These are phyloP conservation scores for Cydia amplana DNA, from an alignment of 1,140 invertebrate genomes.

Conservation along the genomic window DNA sequence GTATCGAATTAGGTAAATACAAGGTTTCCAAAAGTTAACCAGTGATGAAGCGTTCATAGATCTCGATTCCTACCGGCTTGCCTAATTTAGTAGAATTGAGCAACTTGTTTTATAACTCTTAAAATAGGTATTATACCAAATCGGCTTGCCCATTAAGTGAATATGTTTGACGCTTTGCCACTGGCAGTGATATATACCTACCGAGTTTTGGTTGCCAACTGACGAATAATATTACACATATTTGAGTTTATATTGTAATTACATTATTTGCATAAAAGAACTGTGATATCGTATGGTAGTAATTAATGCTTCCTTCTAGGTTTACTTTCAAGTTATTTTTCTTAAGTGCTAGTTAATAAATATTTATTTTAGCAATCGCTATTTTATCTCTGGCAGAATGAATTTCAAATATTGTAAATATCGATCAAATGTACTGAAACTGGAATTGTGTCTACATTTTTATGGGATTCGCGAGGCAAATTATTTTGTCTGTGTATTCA, in stretches of 20 bases:
- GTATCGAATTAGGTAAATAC: no score
- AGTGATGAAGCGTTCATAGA: no score
- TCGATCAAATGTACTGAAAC: slow-evolving; percentile 56
- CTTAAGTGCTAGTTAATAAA: slow-evolving; percentile 48
- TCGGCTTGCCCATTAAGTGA: no score
- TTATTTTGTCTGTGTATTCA: neutral
- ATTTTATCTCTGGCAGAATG: slow-evolving; percentile 43
- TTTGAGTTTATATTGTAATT: slow-evolving; percentile 35
- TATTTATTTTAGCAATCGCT: slow-evolving; percentile 47
- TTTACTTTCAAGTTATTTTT: slow-evolving; percentile 60
- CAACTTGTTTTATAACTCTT: no score
- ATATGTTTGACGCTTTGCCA: neutral
- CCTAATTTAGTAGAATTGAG: no score
- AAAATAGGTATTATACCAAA: no score
- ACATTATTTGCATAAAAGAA: slow-evolving; percentile 77
- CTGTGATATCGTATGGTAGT: slow-evolving; percentile 77
- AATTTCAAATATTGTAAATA: slow-evolving; percentile 58
- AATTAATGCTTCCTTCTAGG: slow-evolving; percentile 72
- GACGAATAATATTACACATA: slow-evolving; percentile 20
- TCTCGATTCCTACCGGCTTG: no score
- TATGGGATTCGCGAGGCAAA: neutral
- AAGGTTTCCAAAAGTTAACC: no score
- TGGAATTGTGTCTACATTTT: slow-evolving; percentile 62
- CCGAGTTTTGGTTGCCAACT: neutral
- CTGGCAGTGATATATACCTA: neutral